These are phyloP conservation scores for Baryphthengus martii DNA, from an alignment of 2,113 vertebrate genomes.

Conservation along the genomic window DNA sequence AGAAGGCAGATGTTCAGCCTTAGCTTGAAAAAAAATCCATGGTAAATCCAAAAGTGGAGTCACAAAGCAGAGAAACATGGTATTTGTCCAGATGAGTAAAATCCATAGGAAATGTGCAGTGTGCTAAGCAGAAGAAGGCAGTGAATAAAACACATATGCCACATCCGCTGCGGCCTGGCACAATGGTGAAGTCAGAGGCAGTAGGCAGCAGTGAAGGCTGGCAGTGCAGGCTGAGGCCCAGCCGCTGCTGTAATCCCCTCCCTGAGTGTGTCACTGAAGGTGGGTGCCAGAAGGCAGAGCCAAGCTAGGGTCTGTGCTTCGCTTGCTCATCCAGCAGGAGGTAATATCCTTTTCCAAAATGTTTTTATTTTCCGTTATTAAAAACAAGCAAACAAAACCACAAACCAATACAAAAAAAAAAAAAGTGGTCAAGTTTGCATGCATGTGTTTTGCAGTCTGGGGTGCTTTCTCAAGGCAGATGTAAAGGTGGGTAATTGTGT, in stretches of 20 bases:
- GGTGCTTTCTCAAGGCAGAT: neutral
- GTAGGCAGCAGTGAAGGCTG: neutral
- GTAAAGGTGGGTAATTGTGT: neutral
- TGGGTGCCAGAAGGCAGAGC: neutral
- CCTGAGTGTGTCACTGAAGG: fast-evolving
- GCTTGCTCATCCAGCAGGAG: neutral
- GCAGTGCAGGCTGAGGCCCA: neutral
- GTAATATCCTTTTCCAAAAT: neutral
- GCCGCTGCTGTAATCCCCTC: neutral
- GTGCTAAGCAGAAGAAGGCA: neutral
- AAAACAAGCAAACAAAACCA: no score
- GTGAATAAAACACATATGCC: neutral
- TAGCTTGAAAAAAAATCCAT: neutral
- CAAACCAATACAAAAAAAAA: neutral
- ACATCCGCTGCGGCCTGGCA: neutral
- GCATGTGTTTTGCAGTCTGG: neutral
- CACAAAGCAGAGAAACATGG: neutral
- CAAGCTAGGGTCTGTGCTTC: neutral
- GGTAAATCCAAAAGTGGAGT: neutral
- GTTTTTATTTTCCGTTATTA: neutral
- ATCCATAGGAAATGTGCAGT: neutral
- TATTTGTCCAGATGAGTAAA: neutral
- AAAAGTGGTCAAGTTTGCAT: neutral
- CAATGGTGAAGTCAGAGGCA: neutral
- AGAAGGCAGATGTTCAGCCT: neutral